Conservation (phyloP, 2,888 invertebrate species). For the Therioaphis trifolii region DNA sequence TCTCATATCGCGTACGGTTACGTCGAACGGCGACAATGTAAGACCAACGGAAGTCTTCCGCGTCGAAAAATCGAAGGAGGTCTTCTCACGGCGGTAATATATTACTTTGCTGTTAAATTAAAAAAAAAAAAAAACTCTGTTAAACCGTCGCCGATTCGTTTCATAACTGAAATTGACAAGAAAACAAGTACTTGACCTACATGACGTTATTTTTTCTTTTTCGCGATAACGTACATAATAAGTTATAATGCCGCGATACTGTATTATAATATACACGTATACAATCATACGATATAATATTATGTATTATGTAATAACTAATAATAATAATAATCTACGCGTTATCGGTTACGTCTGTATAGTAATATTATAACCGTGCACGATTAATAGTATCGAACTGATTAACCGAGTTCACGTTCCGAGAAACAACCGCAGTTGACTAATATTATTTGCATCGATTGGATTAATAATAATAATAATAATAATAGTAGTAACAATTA, state of each 20-base stretch:
- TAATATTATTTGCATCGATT: no score
- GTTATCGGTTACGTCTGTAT: slow-evolving; percentile 11
- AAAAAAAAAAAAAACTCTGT: no score
- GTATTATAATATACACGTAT: not conserved
- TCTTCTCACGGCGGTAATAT: no score
- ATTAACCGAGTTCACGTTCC: slow-evolving; percentile 27
- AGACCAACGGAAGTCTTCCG: no score
- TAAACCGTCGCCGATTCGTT: not conserved
- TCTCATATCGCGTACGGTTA: no score
- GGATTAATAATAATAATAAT: not conserved
- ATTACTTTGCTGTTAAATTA: no score
- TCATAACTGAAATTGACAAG: not conserved
- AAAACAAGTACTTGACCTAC: slow-evolving; percentile 26
- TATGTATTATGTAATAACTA: no score
- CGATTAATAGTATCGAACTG: slow-evolving; percentile 12
- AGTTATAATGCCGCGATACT: no score
- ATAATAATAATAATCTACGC: not conserved
- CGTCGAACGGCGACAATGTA: no score
- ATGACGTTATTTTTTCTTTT: not conserved
- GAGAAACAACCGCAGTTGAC: slow-evolving; percentile 1
- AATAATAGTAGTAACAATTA: not conserved
- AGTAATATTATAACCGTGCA: not conserved
- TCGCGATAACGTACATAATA: no score
- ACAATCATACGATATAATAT: not conserved
- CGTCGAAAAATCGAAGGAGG: no score